A percentile compares a stretch with the other conserved stretches of the same genome.
Evolutionary conservation across 2,797 vertebrate species (phyloP).

Genomic region (Diplodus sargus): DNA sequence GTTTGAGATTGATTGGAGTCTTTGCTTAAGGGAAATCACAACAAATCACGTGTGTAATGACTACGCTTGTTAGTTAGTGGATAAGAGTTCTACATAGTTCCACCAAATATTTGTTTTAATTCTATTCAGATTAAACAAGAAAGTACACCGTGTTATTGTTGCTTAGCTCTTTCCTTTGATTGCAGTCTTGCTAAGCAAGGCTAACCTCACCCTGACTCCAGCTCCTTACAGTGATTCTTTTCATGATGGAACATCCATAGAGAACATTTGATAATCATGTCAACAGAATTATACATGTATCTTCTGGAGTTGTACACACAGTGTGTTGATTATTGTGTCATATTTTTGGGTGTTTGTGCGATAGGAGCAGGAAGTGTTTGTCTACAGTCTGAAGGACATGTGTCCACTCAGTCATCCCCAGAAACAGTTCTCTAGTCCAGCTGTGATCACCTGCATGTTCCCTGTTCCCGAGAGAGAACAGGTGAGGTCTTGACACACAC

Average conservation of each 20-base stretch:
- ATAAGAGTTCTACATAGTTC: neutral
- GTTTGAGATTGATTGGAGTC: neutral
- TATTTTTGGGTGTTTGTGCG: conserved; percentile 14
- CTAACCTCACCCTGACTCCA: neutral
- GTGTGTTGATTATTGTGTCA: neutral
- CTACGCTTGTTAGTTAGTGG: neutral
- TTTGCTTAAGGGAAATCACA: neutral
- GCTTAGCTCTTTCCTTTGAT: neutral
- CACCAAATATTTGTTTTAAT: too few species aligned
- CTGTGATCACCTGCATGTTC: conserved; percentile 92
- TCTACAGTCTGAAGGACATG: conserved; percentile 96
- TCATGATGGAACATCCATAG: too few species aligned
- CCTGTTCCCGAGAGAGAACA: conserved; percentile 87
- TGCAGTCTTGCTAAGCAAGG: neutral
- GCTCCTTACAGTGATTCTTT: neutral
- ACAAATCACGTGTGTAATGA: too few species aligned
- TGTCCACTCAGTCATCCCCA: conserved; percentile 93
- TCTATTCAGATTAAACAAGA: too few species aligned
- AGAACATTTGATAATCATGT: neutral
- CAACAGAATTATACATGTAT: neutral
- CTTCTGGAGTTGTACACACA: neutral
- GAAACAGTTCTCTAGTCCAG: conserved; percentile 90
- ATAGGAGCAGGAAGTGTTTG: conserved; percentile 95
- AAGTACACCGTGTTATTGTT: too few species aligned
- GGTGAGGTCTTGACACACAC: conserved; percentile 79